Conservation (phyloP, 1,140 invertebrate species). For the Papilio polytes region DNA sequence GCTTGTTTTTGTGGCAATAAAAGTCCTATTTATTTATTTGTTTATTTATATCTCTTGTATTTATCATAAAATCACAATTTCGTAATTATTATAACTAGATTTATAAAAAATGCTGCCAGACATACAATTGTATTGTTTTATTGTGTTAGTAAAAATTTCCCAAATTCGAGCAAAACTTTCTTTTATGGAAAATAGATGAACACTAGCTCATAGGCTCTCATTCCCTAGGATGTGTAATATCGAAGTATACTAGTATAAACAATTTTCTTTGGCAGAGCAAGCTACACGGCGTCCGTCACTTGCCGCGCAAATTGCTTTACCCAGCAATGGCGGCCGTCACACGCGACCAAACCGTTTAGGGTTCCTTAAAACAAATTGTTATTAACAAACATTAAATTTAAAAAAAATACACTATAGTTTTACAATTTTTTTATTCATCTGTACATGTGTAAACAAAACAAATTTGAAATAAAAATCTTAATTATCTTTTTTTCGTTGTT, state of each 20-base stretch:
- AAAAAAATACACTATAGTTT: too few relatives aligned
- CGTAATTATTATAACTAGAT: neutral
- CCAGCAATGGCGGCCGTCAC: slow-evolving; percentile 48
- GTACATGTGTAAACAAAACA: too few relatives aligned
- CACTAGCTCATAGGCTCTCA: neutral
- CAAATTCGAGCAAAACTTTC: neutral
- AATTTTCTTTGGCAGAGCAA: slow-evolving; percentile 17
- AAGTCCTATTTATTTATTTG: too few relatives aligned
- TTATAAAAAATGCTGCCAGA: too few relatives aligned
- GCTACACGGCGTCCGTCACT: slow-evolving; percentile 53
- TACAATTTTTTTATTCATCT: too few relatives aligned
- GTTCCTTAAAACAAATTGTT: slow-evolving; percentile 6
- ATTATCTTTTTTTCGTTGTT: too few relatives aligned
- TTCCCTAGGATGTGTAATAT: neutral
- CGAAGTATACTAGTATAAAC: neutral
- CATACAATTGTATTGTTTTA: neutral
- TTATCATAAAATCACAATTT: neutral
- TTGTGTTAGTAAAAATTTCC: neutral
- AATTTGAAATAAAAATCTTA: too few relatives aligned
- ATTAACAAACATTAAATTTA: too few relatives aligned
- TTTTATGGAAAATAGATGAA: too few relatives aligned
- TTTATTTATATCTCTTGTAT: neutral
- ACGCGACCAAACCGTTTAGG: slow-evolving; percentile 43
- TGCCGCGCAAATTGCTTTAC: slow-evolving; percentile 69
- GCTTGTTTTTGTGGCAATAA: too few relatives aligned